phyloP scores from a whole-genome alignment of 2,797 vertebrate genomes.

The Potorous gilbertii region DNA sequence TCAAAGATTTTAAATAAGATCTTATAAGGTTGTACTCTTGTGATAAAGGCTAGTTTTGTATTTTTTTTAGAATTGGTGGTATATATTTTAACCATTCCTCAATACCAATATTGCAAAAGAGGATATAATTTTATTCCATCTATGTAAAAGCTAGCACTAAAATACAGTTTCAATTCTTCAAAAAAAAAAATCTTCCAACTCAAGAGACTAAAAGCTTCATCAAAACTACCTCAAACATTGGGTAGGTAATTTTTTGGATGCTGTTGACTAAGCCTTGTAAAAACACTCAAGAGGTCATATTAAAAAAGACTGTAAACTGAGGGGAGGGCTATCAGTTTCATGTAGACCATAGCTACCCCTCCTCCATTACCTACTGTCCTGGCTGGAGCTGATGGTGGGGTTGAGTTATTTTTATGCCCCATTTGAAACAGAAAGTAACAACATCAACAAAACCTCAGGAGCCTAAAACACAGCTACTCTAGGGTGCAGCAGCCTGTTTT shows the following conservation, averaged over 20 bases:
- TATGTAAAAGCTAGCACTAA: conserved; percentile 29
- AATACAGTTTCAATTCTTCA: not conserved
- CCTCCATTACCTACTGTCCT: not conserved
- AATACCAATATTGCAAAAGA: conserved; percentile 14
- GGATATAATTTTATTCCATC: conserved; percentile 8
- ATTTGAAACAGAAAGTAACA: not conserved
- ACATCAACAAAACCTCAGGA: not conserved
- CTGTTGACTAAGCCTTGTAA: not conserved
- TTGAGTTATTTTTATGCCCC: not conserved
- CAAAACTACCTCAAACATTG: conserved; percentile 13
- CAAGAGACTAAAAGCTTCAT: conserved; percentile 8
- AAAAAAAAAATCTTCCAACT: conserved; percentile 37
- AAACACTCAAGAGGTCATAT: not conserved
- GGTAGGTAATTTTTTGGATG: not conserved
- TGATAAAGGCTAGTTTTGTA: not conserved
- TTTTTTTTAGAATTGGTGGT: not conserved
- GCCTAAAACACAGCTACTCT: not conserved
- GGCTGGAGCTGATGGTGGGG: too few relatives aligned
- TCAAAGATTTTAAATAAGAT: conserved; percentile 35
- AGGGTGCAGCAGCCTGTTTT: not conserved
- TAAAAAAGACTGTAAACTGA: not conserved
- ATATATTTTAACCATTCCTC: conserved; percentile 5
- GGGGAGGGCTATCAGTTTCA: not conserved
- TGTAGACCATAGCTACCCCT: not conserved
- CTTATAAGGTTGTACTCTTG: not conserved